These are phyloP conservation scores for Sciurus carolinensis DNA, from an alignment of 2,797 vertebrate genomes.

Conservation along the genomic window DNA sequence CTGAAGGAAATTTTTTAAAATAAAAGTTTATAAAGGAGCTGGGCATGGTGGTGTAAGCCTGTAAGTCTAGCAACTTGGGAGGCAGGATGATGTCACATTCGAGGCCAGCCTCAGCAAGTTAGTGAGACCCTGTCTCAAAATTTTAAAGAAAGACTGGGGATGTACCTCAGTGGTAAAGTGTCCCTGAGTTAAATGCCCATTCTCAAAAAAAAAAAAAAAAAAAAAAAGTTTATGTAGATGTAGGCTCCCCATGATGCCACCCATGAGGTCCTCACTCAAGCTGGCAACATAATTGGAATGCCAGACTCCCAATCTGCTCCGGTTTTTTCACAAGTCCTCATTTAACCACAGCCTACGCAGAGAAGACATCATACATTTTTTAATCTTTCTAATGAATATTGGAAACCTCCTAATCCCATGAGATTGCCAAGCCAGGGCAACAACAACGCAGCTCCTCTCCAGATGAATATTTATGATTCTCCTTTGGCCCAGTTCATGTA, in stretches of 20 bases:
- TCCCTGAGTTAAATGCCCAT: too few relatives aligned
- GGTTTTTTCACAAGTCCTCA: not conserved
- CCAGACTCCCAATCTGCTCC: not conserved
- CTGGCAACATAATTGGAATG: not conserved
- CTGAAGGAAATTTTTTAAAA: constrained; percentile 31
- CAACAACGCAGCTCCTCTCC: not conserved
- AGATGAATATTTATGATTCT: not conserved
- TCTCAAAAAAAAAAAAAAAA: too few relatives aligned
- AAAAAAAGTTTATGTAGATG: too few relatives aligned
- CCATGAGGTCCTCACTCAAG: too few relatives aligned
- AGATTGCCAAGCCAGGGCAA: not conserved
- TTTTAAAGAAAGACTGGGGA: too few relatives aligned
- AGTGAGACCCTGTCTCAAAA: too few relatives aligned
- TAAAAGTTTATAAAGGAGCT: not conserved
- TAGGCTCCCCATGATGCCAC: too few relatives aligned
- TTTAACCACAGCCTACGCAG: not conserved
- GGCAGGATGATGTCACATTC: too few relatives aligned
- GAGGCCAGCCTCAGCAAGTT: too few relatives aligned
- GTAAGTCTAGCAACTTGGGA: too few relatives aligned
- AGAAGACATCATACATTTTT: not conserved
- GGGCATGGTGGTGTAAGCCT: too few relatives aligned
- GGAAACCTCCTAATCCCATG: not conserved
- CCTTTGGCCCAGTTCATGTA: not conserved
- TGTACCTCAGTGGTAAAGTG: too few relatives aligned
- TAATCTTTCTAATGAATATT: not conserved